phyloP scores from a whole-genome alignment of 2,113 vertebrate species.

The Microtus richardsoni region DNA sequence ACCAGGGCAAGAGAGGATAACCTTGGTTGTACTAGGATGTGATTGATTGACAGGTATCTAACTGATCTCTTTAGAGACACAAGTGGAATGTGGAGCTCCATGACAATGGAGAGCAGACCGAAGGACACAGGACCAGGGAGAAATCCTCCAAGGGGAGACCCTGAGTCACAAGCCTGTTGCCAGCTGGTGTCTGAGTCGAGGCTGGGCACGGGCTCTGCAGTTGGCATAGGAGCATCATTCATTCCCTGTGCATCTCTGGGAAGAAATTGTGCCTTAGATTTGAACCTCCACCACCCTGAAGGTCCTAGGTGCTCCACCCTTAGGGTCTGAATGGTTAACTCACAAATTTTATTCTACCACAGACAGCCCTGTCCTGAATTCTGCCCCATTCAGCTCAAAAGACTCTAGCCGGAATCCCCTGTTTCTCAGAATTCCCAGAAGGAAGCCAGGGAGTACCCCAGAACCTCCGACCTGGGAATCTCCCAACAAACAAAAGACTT shows the following conservation, averaged over 20 bases:
- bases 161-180: neutral
- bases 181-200: neutral
- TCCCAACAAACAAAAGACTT: neutral
- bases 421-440: neutral
- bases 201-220: neutral
- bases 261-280: neutral
- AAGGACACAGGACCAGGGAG: rapidly evolving
- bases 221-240: neutral
- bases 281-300: neutral
- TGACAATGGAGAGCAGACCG: neutral
- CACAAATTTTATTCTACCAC: neutral
- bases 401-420: neutral
- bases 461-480: neutral
- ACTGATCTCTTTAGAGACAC: neutral
- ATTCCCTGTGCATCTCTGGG: neutral
- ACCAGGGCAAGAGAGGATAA: rapidly evolving
- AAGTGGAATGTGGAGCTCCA: rapidly evolving
- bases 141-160: neutral
- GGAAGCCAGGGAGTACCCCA: neutral
- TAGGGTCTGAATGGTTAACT: rapidly evolving
- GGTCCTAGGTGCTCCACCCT: neutral
- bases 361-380: neutral
- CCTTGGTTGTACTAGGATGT: neutral
- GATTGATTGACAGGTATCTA: neutral
- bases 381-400: neutral